These are phyloP conservation scores for Rhipidura dahli DNA, from an alignment of 2,113 vertebrate species.

Conservation along the genomic window DNA sequence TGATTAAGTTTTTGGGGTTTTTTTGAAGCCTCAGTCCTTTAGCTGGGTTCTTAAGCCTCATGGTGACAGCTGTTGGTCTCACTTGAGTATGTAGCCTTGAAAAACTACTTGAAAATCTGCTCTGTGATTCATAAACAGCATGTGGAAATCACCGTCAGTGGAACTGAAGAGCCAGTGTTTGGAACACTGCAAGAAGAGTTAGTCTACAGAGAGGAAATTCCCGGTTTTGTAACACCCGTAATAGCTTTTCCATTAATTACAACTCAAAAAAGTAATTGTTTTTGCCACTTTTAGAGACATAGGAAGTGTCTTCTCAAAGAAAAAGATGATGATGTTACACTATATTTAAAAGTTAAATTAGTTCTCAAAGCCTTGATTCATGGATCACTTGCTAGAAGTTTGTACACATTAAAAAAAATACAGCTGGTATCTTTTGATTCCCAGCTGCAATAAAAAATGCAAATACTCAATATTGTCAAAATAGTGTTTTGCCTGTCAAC, in stretches of 20 bases:
- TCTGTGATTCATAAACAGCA: not conserved
- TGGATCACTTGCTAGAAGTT: not conserved
- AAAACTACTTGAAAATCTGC: slow-evolving; percentile 6
- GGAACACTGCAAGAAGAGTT: not conserved
- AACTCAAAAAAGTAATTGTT: not conserved
- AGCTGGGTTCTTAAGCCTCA: not conserved
- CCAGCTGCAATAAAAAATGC: not conserved
- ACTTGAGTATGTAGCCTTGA: not conserved
- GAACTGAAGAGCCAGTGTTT: not conserved
- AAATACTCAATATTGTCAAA: not conserved
- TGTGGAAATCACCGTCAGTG: not conserved
- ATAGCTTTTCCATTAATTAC: not conserved
- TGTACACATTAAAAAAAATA: not conserved
- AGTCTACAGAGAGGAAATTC: not conserved
- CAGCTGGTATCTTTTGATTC: not conserved
- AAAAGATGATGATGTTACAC: not conserved
- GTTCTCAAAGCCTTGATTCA: not conserved
- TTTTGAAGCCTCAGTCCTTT: not conserved
- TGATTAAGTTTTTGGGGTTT: not conserved
- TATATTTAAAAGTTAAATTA: not conserved
- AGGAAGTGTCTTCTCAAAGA: not conserved
- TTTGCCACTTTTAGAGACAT: not conserved
- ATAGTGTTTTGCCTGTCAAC: not conserved
- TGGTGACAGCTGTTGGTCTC: not conserved
- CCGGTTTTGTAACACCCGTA: not conserved